Percentiles rank a stretch among this genome's conserved stretches.
These are phyloP conservation scores for Alaudala cheleensis DNA, from an alignment of 2,113 vertebrate genomes.

Conservation along the genomic window DNA sequence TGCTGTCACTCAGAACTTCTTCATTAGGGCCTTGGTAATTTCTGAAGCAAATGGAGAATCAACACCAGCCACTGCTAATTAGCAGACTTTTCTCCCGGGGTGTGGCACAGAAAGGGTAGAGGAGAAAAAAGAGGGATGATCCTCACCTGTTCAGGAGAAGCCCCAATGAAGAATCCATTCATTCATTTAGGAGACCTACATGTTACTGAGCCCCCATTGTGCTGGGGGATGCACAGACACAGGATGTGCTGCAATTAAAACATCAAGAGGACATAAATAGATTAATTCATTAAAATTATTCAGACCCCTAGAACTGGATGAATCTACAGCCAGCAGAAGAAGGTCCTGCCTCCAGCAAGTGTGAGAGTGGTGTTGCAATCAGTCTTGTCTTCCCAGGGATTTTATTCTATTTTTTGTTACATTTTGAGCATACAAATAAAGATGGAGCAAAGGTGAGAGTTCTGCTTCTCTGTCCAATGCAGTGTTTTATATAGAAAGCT, in stretches of 20 bases:
- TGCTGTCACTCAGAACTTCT: not conserved
- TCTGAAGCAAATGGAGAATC: not conserved
- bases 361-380: not conserved
- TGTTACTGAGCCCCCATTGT: not conserved
- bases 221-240: not conserved
- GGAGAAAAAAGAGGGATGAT: not conserved
- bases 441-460: not conserved
- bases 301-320: not conserved
- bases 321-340: not conserved
- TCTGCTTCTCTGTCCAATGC: not conserved
- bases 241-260: not conserved
- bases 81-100: not conserved
- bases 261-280: not conserved
- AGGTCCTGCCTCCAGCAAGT: not conserved
- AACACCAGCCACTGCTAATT: not conserved
- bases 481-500: constrained; percentile 31
- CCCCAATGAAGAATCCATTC: not conserved
- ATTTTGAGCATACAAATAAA: not conserved
- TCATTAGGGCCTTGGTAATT: not conserved
- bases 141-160: not conserved
- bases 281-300: not conserved
- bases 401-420: not conserved
- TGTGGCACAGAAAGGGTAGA: not conserved
- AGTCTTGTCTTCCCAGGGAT: not conserved
- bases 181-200: not conserved